These are phyloP conservation scores for Struthidea cinerea DNA, from an alignment of 2,113 vertebrate genomes.

Conservation along the genomic window DNA sequence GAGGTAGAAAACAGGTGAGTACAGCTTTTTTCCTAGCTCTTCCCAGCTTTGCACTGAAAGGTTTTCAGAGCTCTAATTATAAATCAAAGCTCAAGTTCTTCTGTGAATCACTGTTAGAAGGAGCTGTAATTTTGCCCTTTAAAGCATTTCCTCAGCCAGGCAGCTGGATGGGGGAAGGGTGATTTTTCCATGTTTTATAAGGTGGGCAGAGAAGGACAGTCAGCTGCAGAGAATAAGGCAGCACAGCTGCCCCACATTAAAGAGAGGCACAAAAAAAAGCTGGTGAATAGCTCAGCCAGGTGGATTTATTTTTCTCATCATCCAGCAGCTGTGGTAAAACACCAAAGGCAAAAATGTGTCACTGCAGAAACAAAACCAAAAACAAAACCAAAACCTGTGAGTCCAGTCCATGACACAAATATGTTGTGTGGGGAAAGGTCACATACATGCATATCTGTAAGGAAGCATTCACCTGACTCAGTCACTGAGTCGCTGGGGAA, in stretches of 20 bases:
- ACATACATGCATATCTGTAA: background rate
- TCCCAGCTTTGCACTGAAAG: conserved; percentile 16
- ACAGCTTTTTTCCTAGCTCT: background rate
- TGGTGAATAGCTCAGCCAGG: background rate
- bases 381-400: background rate
- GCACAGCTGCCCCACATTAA: background rate
- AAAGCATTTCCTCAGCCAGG: conserved; percentile 4
- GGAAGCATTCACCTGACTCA: background rate
- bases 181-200: background rate
- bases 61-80: conserved; percentile 38
- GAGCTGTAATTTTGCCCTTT: conserved; percentile 11
- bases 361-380: background rate
- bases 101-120: conserved; percentile 24
- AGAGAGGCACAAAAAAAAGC: background rate
- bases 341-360: background rate
- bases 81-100: conserved; percentile 47
- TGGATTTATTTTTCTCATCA: background rate
- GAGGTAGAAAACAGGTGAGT: conserved; percentile 11
- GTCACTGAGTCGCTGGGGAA: background rate
- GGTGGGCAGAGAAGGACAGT: background rate
- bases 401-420: background rate
- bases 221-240: conserved; percentile 1
- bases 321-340: background rate
- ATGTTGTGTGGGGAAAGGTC: background rate
- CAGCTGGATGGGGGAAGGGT: background rate